A percentile compares a stretch with the other conserved stretches of the same genome.
These are phyloP conservation scores for Phytoseiulus persimilis DNA, from an alignment of 2,888 invertebrate species.

Conservation along the genomic window DNA sequence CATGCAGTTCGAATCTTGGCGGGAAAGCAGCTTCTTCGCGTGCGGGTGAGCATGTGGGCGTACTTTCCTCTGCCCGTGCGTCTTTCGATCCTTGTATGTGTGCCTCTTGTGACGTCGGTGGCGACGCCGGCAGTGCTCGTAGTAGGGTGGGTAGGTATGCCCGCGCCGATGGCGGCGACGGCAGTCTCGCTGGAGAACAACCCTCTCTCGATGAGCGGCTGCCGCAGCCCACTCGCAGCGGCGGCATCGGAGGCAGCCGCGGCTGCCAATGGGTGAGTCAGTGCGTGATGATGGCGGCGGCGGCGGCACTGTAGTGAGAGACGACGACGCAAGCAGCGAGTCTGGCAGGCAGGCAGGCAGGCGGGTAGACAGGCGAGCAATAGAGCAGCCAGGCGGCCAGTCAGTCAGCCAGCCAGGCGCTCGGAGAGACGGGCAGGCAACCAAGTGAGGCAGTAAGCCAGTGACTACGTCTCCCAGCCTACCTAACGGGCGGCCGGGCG, in stretches of 20 bases:
- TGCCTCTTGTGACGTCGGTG: neutral
- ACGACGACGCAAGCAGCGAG: neutral
- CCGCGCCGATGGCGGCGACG: neutral
- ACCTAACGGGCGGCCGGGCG: neutral
- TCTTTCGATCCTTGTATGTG: neutral
- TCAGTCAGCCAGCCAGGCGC: neutral
- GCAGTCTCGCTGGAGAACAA: neutral
- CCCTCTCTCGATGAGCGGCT: neutral
- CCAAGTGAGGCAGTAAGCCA: neutral
- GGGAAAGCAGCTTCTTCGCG: neutral
- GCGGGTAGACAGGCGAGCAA: neutral
- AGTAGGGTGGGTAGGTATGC: neutral
- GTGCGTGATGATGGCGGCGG: neutral
- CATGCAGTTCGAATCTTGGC: neutral
- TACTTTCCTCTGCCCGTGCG: neutral
- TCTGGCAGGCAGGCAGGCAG: neutral
- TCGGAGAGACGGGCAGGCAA: neutral
- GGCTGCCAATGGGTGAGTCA: neutral
- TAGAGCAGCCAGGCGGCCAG: neutral
- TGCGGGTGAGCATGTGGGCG: neutral
- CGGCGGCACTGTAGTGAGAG: neutral
- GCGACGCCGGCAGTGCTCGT: neutral
- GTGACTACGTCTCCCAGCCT: neutral
- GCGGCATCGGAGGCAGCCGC: too few relatives aligned
- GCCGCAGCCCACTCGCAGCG: neutral